phyloP scores from a whole-genome alignment of 2,888 invertebrate genomes.

The Parnassius smintheus region DNA sequence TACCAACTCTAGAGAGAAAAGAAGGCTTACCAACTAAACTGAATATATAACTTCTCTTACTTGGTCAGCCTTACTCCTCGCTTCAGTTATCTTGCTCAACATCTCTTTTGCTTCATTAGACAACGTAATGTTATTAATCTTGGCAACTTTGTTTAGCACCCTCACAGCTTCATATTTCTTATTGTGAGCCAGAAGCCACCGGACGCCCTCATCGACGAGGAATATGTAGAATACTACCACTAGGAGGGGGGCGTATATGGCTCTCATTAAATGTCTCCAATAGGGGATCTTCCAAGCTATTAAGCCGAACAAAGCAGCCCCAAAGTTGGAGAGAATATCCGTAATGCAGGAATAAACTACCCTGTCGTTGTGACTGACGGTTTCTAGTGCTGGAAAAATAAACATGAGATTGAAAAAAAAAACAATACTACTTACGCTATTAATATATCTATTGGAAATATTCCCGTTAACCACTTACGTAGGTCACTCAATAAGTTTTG shows the following conservation, averaged over 20 bases:
- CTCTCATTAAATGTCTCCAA: constrained; percentile 86
- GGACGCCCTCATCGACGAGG: constrained; percentile 87
- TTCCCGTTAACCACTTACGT: too few relatives aligned
- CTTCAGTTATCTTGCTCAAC: constrained; percentile 60
- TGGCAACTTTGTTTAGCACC: constrained; percentile 84
- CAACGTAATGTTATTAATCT: constrained; percentile 82
- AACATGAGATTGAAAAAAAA: not conserved
- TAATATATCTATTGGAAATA: too few relatives aligned
- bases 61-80: constrained; percentile 49
- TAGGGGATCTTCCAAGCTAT: constrained; percentile 86
- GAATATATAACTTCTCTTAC: constrained; percentile 34
- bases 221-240: constrained; percentile 86
- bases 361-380: constrained; percentile 66
- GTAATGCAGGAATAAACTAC: constrained; percentile 69
- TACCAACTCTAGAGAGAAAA: too few relatives aligned
- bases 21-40: too few relatives aligned
- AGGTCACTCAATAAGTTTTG: too few relatives aligned
- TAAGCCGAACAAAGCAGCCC: constrained; percentile 85
- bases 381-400: constrained; percentile 59
- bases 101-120: constrained; percentile 75
- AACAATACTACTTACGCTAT: too few relatives aligned
- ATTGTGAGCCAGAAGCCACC: constrained; percentile 89
- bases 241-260: constrained; percentile 86
- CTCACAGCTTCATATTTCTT: constrained; percentile 83
- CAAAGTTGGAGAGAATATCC: constrained; percentile 73